phyloP scores from a whole-genome alignment of 2,113 vertebrate species.

The Tragelaphus strepsiceros region DNA sequence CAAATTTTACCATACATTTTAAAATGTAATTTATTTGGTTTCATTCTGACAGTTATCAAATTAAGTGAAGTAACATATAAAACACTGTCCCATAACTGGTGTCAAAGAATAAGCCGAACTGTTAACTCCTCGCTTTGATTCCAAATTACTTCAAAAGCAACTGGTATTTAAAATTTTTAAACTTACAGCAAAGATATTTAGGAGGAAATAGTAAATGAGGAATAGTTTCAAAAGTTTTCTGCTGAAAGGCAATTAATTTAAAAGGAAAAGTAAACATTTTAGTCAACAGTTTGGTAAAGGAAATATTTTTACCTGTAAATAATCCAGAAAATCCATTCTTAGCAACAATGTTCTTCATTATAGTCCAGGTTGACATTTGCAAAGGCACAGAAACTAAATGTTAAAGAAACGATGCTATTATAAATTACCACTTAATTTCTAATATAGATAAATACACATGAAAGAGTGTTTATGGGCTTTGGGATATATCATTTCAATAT shows the following conservation, averaged over 20 bases:
- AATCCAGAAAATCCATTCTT: conserved; percentile 86
- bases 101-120: not conserved
- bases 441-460: not conserved
- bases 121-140: not conserved
- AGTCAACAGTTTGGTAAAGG: conserved; percentile 19
- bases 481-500: not conserved
- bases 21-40: not conserved
- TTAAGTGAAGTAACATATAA: not conserved
- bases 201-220: not conserved
- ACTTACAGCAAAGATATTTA: conserved; percentile 8
- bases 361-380: conserved; percentile 79
- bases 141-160: not conserved
- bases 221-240: conserved; percentile 2
- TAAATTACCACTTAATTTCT: not conserved
- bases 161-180: not conserved
- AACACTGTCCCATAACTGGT: not conserved
- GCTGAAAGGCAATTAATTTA: not conserved
- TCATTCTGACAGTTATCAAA: conserved; percentile 5
- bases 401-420: conserved; percentile 25
- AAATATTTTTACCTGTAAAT: conserved; percentile 86
- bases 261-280: conserved; percentile 27
- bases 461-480: not conserved
- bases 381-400: conserved; percentile 69
- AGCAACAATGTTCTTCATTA: conserved; percentile 87
- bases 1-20: not conserved